Evolutionary conservation across 2,797 vertebrate genomes (phyloP).

Genomic region (Brachyrhaphis roseni): DNA sequence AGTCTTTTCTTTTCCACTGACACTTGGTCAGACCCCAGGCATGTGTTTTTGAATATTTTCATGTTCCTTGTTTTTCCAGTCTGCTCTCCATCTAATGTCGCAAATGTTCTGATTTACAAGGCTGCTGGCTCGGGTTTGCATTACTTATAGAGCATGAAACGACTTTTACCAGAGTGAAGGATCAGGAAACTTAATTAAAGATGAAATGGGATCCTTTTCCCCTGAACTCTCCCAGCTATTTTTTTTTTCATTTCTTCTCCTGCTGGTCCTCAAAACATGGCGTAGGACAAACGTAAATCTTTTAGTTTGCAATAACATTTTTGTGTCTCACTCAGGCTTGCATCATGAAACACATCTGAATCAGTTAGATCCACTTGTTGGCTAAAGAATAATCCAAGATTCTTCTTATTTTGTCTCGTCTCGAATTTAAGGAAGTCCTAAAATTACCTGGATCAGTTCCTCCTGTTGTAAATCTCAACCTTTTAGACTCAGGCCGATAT

Average conservation of each 20-base stretch:
- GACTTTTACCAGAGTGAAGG: conserved; percentile 59
- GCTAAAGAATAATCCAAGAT: conserved; percentile 11
- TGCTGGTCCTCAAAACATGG: conserved; percentile 21
- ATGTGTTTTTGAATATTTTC: conserved; percentile 75
- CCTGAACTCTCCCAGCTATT: conserved; percentile 38
- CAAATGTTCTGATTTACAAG: conserved; percentile 64
- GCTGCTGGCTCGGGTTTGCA: conserved; percentile 55
- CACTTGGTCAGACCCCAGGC: conserved; percentile 69
- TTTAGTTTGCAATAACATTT: conserved; percentile 10
- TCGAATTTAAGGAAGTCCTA: conserved; percentile 38
- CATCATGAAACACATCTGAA: conserved; percentile 35
- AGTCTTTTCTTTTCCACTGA: conserved; percentile 80
- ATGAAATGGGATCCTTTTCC: conserved; percentile 62
- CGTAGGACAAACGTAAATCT: conserved; percentile 12
- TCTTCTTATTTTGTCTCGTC: conserved; percentile 21
- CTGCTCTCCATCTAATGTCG: conserved; percentile 23
- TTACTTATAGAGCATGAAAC: conserved; percentile 70
- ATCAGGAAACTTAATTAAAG: conserved; percentile 65
- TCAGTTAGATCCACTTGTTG: conserved; percentile 13
- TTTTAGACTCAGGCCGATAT: conserved; percentile 12
- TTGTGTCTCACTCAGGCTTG: conserved; percentile 28
- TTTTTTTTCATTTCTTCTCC: conserved; percentile 9
- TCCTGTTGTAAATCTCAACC: not conserved
- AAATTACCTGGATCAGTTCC: conserved; percentile 32
- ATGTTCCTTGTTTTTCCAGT: conserved; percentile 60